Percentiles rank a stretch among this genome's conserved stretches.
These are phyloP conservation scores for Macrocentrus cingulum DNA, from an alignment of 1,140 invertebrate species.

Conservation along the genomic window DNA sequence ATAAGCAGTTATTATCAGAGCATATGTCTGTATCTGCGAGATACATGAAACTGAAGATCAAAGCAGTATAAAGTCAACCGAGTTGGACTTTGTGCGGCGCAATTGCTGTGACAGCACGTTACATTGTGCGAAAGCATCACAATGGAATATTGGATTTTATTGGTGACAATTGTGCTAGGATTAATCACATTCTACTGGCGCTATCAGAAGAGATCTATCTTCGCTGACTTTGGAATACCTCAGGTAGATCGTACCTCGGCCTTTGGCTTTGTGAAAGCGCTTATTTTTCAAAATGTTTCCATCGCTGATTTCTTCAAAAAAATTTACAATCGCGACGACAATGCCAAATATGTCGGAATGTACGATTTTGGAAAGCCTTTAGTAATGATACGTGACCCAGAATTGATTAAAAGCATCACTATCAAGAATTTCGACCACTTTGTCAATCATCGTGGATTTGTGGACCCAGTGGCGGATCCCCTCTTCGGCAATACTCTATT, in stretches of 20 bases:
- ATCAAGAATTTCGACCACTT: conserved; percentile 70
- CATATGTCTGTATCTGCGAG: too few species aligned
- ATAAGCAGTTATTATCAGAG: too few species aligned
- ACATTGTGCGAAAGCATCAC: too few species aligned
- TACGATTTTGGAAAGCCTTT: conserved; percentile 59
- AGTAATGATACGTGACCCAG: conserved; percentile 63
- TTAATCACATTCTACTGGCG: neutral
- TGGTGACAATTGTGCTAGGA: neutral
- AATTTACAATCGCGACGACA: conserved; percentile 2
- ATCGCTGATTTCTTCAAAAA: neutral
- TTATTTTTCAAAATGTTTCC: neutral
- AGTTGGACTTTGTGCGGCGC: too few species aligned
- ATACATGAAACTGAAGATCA: too few species aligned
- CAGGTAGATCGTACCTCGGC: neutral
- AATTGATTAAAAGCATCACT: conserved; percentile 62
- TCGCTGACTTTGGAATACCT: neutral
- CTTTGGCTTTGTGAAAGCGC: conserved; percentile 1
- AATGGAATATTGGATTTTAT: neutral
- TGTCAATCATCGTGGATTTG: conserved; percentile 56
- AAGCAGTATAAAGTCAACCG: too few species aligned
- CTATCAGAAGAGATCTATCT: neutral
- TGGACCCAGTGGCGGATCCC: conserved; percentile 53
- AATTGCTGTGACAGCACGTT: too few species aligned
- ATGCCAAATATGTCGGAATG: conserved; percentile 49
- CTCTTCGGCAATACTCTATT: conserved; percentile 59